Conservation (phyloP, 2,888 invertebrate species). For the Dorcus parallelipipedus region DNA sequence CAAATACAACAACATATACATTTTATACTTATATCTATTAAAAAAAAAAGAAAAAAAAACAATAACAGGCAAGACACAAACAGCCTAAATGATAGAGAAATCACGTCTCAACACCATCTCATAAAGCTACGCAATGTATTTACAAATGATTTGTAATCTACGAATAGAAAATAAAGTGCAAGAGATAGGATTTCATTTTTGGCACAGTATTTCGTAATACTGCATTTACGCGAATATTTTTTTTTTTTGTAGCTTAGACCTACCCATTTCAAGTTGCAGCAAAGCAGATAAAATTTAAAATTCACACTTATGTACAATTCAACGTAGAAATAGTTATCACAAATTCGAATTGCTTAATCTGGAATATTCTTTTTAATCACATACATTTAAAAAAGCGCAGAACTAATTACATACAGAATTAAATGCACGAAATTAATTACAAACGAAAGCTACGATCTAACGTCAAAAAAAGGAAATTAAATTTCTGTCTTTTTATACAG, state of each 20-base stretch:
- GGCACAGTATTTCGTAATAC: conserved; percentile 45
- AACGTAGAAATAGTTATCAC: conserved; percentile 41
- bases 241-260: neutral
- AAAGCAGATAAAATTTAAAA: conserved; percentile 1
- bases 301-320: conserved; percentile 7
- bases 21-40: conserved; percentile 48
- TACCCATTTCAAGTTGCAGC: neutral
- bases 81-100: conserved; percentile 42
- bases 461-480: conserved; percentile 10
- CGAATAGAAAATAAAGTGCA: conserved; percentile 13
- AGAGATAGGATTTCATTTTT: conserved; percentile 27
- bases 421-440: conserved; percentile 24
- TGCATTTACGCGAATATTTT: conserved; percentile 23
- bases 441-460: conserved; percentile 6
- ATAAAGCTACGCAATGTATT: conserved; percentile 36
- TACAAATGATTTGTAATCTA: conserved; percentile 25
- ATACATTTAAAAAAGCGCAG: conserved; percentile 45
- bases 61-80: conserved; percentile 52
- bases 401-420: conserved; percentile 33
- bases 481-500: conserved; percentile 5
- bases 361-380: conserved; percentile 47
- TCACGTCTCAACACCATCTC: conserved; percentile 40
- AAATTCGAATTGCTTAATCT: conserved; percentile 48
- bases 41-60: conserved; percentile 35
- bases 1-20: conserved; percentile 50